These are phyloP conservation scores for Sarcophaga rosellei DNA, from an alignment of 2,888 invertebrate species.

Conservation along the genomic window DNA sequence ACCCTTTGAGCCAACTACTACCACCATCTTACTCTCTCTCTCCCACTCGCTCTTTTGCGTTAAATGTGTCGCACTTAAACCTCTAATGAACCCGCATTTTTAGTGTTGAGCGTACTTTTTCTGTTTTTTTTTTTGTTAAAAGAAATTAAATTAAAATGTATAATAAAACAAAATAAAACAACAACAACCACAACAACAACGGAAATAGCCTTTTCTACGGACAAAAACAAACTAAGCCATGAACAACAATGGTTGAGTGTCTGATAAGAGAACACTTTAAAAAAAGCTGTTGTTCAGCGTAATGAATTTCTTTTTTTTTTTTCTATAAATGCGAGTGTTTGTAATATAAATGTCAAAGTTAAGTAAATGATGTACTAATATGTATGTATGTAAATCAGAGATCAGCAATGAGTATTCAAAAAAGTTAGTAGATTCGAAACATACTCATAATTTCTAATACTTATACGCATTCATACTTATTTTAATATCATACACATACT, in stretches of 20 bases:
- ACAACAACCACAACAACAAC: constrained; percentile 1
- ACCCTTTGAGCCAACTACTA: constrained; percentile 38
- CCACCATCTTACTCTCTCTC: neutral
- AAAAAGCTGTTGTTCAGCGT: neutral
- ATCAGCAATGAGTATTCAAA: no score
- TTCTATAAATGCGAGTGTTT: no score
- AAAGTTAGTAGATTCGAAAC: no score
- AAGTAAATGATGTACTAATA: no score
- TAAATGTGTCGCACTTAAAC: constrained; percentile 40
- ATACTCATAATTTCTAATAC: no score
- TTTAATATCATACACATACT: no score
- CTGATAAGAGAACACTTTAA: constrained; percentile 5
- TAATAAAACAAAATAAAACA: constrained; percentile 1
- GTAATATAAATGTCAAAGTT: neutral
- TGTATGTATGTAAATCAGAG: no score
- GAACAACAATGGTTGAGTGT: constrained; percentile 1
- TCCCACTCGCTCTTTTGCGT: neutral
- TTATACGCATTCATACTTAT: no score
- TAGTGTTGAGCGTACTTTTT: neutral
- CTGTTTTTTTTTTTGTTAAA: neutral
- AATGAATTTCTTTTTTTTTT: neutral
- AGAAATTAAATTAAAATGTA: constrained; percentile 29
- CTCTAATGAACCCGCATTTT: constrained; percentile 49
- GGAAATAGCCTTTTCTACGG: neutral
- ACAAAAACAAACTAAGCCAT: neutral